Evolutionary conservation across 2,888 invertebrate genomes (phyloP), one percentile per base, ranked within the genome.

Genomic region (Heteromurus nitidus): DNA sequence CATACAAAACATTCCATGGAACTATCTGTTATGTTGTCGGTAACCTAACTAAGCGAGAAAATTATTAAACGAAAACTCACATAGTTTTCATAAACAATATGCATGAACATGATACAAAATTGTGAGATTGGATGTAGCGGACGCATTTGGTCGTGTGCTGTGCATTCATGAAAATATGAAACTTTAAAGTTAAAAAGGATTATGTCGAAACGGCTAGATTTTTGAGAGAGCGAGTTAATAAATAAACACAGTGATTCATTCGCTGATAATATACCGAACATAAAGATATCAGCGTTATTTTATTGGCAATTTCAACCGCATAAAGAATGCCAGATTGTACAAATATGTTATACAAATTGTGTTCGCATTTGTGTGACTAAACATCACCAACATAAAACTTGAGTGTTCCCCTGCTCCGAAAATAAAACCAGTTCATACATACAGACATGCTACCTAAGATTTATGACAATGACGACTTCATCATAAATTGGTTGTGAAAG

Each of bases 271-370:
- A 36, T 36, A 36, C 13, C 36, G 50, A 7, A 50, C 18, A 18
- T 50, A 50, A 42, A 62, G 20, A 62, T 53, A 65, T 79, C 72
- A 72, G 75, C 75, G 75, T 75, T 70, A 79, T 62, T 77, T 79
- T 79, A 79, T 79, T 79, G 79, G 79, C 79, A 70, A 79, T 64
- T 65, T 79, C 31, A 77, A 79, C 65, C 79, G 69, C 70, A 79
- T 79, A 80, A 58, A 80, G 72, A 80, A 80, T 80, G 80, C 80
- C 80, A 80, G 80, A 80, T 72, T 72, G 80, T 80, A 80, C 80
- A 80, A 80, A 80, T 72, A 74, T 72, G 72, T 80, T 72, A 72
- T 72, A 80, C 80, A 80, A 80, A 80, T 80, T 80, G 80, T 80
- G 80, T 58, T 80, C 72, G 72, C 80, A 76, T 31, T 80, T 65